Evolutionary conservation across 2,113 vertebrate genomes (phyloP), one percentile per base, ranked within the genome.

Genomic region (Sinocyclocheilus anophthalmus): DNA sequence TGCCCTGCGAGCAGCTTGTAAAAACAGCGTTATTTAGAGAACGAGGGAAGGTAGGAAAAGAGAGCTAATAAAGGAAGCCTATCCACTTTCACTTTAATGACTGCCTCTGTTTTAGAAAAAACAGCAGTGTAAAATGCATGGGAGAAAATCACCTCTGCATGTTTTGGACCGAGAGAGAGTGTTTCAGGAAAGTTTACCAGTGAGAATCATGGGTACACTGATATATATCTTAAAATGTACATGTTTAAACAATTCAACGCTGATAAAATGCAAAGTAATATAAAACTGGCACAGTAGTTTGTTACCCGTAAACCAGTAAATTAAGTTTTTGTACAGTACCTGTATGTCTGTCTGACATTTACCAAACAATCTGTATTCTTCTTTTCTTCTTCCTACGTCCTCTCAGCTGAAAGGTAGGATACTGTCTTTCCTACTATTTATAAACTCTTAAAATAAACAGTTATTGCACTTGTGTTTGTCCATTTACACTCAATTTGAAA

Each of bases 11-110:
- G 91, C 88, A 86, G 91, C 92, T 86, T 95, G 94, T 11, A 96
- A 95, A 94, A 95, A 93, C 91, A 93, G 90, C 91, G 90, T 91
- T 95, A 93, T 95, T 96, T 95, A 95, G 94, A 90, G 91, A 92
- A 85, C 42, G 83, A 63, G 57, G 78, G n/a, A 80, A 86, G 81
- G 91, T 39, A 86, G 70, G 83, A 89, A 88, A 84, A n/a, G 59
- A 30, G 86, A 75, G 86, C 85, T 90, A 90, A 91, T 92, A 93
- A 93, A 92, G 91, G 39, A 87, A 77, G 9, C 1, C 65, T 88
- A 89, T 93, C 89, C 59, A 75, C 83, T 93, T 94, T 91, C 91
- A 90, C 88, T 94, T 92, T 92, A 94, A 94, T 91, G 89, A 91
- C 76, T 83, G 80, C 81, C 81, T 91, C 65, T 91, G 88, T 92